phyloP scores from a whole-genome alignment of 1,140 invertebrate genomes.

The Aphelinus certus region DNA sequence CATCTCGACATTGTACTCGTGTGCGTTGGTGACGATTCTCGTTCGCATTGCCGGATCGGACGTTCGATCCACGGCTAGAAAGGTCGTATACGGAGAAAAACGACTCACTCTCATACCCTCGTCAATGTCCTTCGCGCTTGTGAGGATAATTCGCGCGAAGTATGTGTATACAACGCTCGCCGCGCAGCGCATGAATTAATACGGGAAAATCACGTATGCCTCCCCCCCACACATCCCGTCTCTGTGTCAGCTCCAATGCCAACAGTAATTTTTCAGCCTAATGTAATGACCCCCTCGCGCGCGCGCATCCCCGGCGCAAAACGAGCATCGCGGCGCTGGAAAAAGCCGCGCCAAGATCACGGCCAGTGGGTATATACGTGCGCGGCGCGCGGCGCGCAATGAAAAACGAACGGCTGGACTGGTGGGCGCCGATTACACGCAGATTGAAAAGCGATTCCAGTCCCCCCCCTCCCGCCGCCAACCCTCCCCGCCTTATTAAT shows the following conservation, averaged over 20 bases:
- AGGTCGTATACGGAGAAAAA: too few relatives aligned
- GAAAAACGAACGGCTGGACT: not conserved
- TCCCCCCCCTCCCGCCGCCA: conserved; percentile 39
- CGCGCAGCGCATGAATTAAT: too few relatives aligned
- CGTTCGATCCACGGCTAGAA: too few relatives aligned
- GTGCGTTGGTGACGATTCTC: too few relatives aligned
- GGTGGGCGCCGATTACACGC: conserved; percentile 16
- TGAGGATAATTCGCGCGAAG: too few relatives aligned
- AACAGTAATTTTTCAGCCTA: conserved; percentile 28
- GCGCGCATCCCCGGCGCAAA: not conserved
- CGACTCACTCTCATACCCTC: too few relatives aligned
- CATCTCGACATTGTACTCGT: too few relatives aligned
- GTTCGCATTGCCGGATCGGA: too few relatives aligned
- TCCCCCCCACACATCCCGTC: not conserved
- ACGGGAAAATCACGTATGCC: too few relatives aligned
- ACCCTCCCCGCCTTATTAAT: conserved; percentile 46
- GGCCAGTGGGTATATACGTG: not conserved
- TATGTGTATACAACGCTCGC: too few relatives aligned
- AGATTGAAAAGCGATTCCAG: conserved; percentile 41
- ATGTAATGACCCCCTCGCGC: conserved; percentile 20
- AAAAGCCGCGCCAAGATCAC: not conserved
- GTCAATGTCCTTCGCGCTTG: too few relatives aligned
- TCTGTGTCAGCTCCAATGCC: conserved; percentile 32
- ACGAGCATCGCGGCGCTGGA: not conserved
- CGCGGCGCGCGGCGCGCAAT: too few relatives aligned